Evolutionary conservation across 2,797 vertebrate species (phyloP), one percentile per base, ranked within the genome.

Genomic region (Sylvia borin): DNA sequence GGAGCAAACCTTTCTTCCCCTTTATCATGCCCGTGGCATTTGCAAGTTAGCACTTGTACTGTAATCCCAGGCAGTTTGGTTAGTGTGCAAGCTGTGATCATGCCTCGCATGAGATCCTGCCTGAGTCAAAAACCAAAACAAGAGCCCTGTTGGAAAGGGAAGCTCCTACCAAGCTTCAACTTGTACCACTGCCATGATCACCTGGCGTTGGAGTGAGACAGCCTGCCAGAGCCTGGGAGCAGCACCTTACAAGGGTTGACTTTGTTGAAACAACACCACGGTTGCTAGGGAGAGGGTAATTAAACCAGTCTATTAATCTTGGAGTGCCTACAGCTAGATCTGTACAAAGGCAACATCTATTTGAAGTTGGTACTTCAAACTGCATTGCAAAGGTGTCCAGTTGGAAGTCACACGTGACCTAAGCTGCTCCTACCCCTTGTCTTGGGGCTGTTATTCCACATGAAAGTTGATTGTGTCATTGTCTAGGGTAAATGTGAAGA

Each of bases 221-320:
- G 45, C 34, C 21, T 26, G 71, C 60, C 36, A 19, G 60, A 64
- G 58, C 64, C 74, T 91, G 84, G 62, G 60, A 93, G 61, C 1
- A 86, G 80, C 34, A 36, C 16, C 0, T 73, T 64, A 26, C 9
- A 31, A 53, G 53, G 38, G 16, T 2, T 89, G 48, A 27, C 48
- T 94, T 61, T 73, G 64, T 78, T 84, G 77, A 88, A 92, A 78
- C 50, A 90, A 48, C 91, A 78, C 2, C 54, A 40, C 1, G 2
- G 85, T 89, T 88, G 77, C 90, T 93, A 91, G 48, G 88, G 45
- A 93, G 86, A 40, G 60, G 34, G 19, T 94, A 81, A 93, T 87
- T 94, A 95, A 94, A 65, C 34, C 19, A 58, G 67, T 43, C 74
- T 71, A 78, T 86, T 97, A 67, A 79, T 85, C 81, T 84, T 76